These are phyloP conservation scores for Drosophila erecta DNA, from an alignment of 1,140 invertebrate genomes.

Conservation along the genomic window DNA sequence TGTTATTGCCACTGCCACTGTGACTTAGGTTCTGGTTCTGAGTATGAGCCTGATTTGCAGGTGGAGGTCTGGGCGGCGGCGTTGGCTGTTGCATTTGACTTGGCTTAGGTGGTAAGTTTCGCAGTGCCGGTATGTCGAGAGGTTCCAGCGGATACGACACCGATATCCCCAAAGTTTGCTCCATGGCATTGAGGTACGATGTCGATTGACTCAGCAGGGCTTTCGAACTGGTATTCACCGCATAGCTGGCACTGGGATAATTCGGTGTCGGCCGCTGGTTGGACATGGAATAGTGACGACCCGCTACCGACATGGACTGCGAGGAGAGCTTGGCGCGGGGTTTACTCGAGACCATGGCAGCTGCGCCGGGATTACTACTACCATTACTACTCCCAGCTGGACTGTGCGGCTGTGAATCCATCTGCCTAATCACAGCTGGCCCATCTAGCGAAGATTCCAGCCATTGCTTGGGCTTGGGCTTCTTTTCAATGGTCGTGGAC, in stretches of 20 bases:
- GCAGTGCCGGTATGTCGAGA: constrained; percentile 64
- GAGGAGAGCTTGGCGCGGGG: constrained; percentile 74
- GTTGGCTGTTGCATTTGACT: constrained; percentile 69
- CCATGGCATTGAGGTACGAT: constrained; percentile 78
- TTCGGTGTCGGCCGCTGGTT: constrained; percentile 52
- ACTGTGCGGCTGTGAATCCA: constrained; percentile 60
- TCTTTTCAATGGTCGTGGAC: constrained; percentile 66
- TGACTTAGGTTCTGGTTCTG: constrained; percentile 16
- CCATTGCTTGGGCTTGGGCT: constrained; percentile 85
- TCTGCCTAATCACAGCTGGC: constrained; percentile 77
- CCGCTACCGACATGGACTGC: constrained; percentile 80
- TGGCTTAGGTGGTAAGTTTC: constrained; percentile 70
- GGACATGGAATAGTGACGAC: constrained; percentile 79
- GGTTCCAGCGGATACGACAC: constrained; percentile 76
- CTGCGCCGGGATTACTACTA: constrained; percentile 26
- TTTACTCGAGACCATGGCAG: constrained; percentile 22
- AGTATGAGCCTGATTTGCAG: constrained; percentile 45
- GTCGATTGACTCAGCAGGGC: constrained; percentile 77
- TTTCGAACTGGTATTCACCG: constrained; percentile 56
- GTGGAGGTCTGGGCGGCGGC: constrained; percentile 83
- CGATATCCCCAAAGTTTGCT: constrained; percentile 73
- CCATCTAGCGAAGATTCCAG: constrained; percentile 86
- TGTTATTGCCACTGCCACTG: constrained; percentile 22
- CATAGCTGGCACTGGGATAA: constrained; percentile 53
- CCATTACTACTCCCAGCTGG: constrained; percentile 49